Conservation (phyloP, 2,888 invertebrate species). For the Anarsia innoxiella region DNA sequence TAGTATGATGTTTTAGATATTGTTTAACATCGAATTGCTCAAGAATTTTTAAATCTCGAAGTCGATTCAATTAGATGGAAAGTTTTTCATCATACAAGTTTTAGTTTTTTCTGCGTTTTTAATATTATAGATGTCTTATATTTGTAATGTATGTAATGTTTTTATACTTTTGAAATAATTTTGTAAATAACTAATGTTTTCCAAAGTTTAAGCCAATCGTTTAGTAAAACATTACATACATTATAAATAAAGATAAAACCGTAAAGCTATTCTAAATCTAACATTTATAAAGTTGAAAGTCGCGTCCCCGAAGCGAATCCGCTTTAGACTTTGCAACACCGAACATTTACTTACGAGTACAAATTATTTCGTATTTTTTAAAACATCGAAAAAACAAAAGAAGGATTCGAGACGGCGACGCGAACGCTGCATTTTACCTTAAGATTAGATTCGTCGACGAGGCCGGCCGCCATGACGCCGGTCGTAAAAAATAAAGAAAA, state of each 20-base stretch:
- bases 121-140: background rate
- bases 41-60: no score
- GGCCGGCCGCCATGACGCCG: slow-evolving; percentile 11
- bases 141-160: background rate
- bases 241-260: background rate
- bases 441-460: slow-evolving; percentile 1
- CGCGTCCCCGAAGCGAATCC: slow-evolving; percentile 3
- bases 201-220: no score
- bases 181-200: no score
- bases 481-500: slow-evolving; percentile 9
- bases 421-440: slow-evolving; percentile 2
- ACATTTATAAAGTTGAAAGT: background rate
- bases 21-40: no score
- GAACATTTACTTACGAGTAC: no score
- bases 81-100: no score
- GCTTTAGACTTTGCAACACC: background rate
- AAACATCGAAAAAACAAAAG: background rate
- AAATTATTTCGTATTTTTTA: no score
- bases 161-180: background rate
- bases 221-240: background rate
- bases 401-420: slow-evolving; percentile 1
- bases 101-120: no score
- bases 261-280: background rate
- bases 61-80: no score
- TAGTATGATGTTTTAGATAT: no score